A percentile compares a stretch with the other conserved stretches of the same genome.
Conservation (phyloP, 2,888 invertebrate genomes). For the Cryptophagus acutangulus region DNA sequence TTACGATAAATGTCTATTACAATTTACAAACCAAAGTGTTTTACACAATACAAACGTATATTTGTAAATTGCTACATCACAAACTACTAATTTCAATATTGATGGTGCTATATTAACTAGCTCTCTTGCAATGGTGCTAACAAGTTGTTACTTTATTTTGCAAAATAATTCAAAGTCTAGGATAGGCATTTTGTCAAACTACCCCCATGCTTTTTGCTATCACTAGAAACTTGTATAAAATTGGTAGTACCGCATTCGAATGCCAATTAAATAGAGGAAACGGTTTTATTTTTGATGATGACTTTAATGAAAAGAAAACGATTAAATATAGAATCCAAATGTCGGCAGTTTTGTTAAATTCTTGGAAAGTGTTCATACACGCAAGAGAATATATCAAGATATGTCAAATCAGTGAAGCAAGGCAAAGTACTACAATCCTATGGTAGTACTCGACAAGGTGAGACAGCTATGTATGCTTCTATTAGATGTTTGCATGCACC, state of each 20-base stretch:
- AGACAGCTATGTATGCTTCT: constrained; percentile 9
- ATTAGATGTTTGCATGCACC: constrained; percentile 5
- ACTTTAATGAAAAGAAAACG: constrained; percentile 23
- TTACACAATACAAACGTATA: constrained; percentile 1
- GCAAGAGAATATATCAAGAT: constrained; percentile 35
- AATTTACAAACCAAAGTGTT: constrained; percentile 3
- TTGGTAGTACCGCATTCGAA: too few relatives aligned
- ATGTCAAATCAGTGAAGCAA: constrained; percentile 33
- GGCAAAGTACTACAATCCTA: constrained; percentile 18
- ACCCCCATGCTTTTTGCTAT: too few relatives aligned
- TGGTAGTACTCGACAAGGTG: constrained; percentile 13
- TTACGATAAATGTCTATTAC: constrained; percentile 21
- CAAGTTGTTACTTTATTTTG: too few relatives aligned
- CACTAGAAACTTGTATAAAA: too few relatives aligned
- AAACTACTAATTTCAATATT: too few relatives aligned
- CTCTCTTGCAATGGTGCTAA: too few relatives aligned
- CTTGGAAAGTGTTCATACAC: constrained; percentile 32
- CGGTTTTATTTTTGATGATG: constrained; percentile 16
- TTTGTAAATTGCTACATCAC: neutral
- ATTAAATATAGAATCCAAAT: constrained; percentile 26
- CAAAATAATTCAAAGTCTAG: too few relatives aligned
- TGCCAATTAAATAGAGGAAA: too few relatives aligned
- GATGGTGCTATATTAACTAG: too few relatives aligned
- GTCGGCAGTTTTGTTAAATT: constrained; percentile 33
- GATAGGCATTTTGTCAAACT: too few relatives aligned